phyloP scores from a whole-genome alignment of 2,113 vertebrate genomes.

The Corvus cornix region DNA sequence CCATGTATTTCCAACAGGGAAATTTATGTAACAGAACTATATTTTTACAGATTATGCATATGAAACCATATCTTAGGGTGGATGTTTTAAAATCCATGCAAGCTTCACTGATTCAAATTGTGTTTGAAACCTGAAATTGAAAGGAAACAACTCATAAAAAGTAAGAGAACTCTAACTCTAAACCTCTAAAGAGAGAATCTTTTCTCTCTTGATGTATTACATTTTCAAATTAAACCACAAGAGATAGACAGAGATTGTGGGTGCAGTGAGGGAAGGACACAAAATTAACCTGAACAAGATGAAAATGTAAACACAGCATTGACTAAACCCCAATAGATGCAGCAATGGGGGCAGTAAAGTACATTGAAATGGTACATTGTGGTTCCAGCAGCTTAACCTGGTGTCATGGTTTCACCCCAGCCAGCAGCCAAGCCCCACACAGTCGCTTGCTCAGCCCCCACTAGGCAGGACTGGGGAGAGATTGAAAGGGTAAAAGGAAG shows the following conservation, averaged over 20 bases:
- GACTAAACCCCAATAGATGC: background rate
- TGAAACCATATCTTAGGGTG: background rate
- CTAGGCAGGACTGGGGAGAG: background rate
- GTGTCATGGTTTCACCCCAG: background rate
- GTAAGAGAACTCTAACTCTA: background rate
- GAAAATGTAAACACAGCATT: background rate
- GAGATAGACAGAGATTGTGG: background rate
- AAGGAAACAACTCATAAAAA: background rate
- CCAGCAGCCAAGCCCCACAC: background rate
- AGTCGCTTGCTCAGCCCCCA: background rate
- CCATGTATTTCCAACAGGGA: background rate
- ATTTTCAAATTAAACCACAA: conserved; percentile 20
- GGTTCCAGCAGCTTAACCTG: background rate
- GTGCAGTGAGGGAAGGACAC: background rate
- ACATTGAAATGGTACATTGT: background rate
- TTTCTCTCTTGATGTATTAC: background rate
- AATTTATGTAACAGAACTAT: background rate
- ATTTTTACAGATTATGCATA: background rate
- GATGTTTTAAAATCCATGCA: background rate
- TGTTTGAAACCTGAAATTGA: background rate
- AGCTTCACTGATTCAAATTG: background rate
- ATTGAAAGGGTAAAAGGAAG: background rate
- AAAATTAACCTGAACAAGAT: background rate
- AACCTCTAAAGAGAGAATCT: background rate
- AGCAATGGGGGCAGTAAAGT: background rate